Conservation (phyloP, 2,797 vertebrate species). For the Xerus rutilus region DNA sequence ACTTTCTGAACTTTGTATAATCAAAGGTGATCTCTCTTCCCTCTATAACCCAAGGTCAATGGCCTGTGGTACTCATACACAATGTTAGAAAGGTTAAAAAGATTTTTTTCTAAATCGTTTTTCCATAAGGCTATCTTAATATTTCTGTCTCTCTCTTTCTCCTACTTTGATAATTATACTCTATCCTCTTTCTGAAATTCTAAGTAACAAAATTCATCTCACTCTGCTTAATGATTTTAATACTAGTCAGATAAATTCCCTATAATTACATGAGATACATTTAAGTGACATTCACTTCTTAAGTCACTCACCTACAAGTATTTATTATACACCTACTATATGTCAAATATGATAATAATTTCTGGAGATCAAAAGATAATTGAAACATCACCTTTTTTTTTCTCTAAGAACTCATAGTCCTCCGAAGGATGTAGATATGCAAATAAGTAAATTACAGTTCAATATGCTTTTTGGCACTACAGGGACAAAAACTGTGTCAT, state of each 20-base stretch:
- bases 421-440: not conserved
- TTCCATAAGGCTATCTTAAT: not conserved
- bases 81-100: not conserved
- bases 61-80: not conserved
- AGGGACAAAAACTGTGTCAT: not conserved
- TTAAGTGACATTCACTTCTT: constrained; percentile 46
- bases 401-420: not conserved
- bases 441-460: not conserved
- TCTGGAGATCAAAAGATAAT: constrained; percentile 11
- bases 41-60: not conserved
- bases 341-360: constrained; percentile 32
- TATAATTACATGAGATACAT: constrained; percentile 18
- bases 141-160: not conserved
- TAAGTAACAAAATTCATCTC: constrained; percentile 29
- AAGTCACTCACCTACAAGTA: not conserved
- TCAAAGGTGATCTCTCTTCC: not conserved
- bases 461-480: not conserved
- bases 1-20: not conserved
- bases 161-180: not conserved
- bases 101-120: not conserved
- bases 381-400: not conserved
- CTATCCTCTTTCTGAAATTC: not conserved
- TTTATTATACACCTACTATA: constrained; percentile 42
- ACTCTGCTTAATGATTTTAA: constrained; percentile 46
- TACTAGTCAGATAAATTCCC: not conserved